phyloP scores from a whole-genome alignment of 1,140 invertebrate species.

The Neotoxoptera formosana region DNA sequence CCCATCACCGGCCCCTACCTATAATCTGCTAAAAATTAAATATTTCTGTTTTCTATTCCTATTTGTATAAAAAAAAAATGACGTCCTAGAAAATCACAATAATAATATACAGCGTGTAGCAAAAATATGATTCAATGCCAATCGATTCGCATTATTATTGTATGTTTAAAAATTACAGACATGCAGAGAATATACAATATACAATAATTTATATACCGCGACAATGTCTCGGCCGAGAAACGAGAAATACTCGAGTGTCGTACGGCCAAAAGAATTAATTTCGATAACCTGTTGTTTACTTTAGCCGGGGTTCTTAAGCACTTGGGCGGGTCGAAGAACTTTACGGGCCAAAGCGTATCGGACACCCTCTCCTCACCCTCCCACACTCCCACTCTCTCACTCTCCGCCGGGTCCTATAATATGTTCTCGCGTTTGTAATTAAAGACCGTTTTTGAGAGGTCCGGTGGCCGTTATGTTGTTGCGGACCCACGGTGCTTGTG shows the following conservation, averaged over 20 bases:
- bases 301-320: background rate
- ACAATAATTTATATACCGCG: background rate
- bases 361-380: background rate
- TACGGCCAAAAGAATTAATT: slow-evolving; percentile 24
- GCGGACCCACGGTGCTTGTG: slow-evolving; percentile 40
- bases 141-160: background rate
- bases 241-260: background rate
- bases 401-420: background rate
- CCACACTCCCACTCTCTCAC: no score
- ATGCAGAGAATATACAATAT: background rate
- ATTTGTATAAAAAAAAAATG: background rate
- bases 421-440: slow-evolving; percentile 55
- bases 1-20: no score
- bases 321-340: background rate
- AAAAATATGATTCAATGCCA: background rate
- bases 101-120: no score
- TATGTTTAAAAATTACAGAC: background rate
- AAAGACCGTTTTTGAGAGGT: slow-evolving; percentile 57
- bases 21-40: no score
- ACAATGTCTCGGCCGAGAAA: background rate
- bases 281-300: slow-evolving; percentile 41
- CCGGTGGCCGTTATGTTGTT: slow-evolving; percentile 27
- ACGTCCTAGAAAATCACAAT: background rate
- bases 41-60: background rate
- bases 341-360: slow-evolving; percentile 30